These are phyloP conservation scores for Umimayanthus chanpuru DNA, from an alignment of 92 coral and sea anemone species.

Conservation along the genomic window DNA sequence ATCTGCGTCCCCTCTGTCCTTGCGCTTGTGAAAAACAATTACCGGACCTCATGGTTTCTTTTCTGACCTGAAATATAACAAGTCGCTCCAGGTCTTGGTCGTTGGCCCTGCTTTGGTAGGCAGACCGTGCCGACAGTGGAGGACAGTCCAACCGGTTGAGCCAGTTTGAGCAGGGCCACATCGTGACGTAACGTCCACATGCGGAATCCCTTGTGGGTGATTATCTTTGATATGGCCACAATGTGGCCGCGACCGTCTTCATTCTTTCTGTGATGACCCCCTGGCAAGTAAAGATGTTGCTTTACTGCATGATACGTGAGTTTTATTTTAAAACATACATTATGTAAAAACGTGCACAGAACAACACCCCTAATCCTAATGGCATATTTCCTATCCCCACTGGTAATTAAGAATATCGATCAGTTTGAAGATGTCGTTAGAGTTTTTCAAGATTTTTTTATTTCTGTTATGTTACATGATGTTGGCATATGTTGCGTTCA, in stretches of 20 bases:
- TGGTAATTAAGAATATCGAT: no score
- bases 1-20: no score
- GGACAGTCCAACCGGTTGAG: background rate
- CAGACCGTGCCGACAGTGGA: conserved; percentile 13
- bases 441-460: no score
- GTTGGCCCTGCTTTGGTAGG: conserved; percentile 19
- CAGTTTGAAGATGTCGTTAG: no score
- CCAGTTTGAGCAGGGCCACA: background rate
- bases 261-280: conserved; percentile 20
- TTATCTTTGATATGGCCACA: background rate
- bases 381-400: no score
- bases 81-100: background rate
- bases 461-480: no score
- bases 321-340: no score
- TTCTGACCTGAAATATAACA: conserved; percentile 20
- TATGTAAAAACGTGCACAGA: no score
- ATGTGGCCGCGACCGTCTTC: conserved; percentile 7
- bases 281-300: background rate
- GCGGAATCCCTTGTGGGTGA: background rate
- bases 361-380: no score
- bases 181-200: background rate
- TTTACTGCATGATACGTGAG: background rate
- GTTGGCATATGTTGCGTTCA: no score
- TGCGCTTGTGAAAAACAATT: no score
- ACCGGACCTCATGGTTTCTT: background rate